Evolutionary conservation across 92 coral and sea anemone genomes (phyloP).

Genomic region (Parazoanthus atlanticus): DNA sequence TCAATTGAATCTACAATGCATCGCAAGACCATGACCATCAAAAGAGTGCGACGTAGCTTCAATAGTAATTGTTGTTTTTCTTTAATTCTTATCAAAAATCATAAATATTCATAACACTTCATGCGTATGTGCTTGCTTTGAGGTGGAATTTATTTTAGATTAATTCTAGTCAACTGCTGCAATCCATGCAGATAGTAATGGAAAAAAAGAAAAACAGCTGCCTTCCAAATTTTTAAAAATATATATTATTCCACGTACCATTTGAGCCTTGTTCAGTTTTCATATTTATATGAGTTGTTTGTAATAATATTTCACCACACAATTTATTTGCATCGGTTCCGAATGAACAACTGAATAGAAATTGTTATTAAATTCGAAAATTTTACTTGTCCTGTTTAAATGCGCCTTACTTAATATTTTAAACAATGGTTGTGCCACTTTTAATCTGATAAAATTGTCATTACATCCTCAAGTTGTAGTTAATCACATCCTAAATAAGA

Average conservation of each 20-base stretch:
- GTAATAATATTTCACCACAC: neutral
- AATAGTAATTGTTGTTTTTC: neutral
- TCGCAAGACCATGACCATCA: no score
- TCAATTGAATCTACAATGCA: no score
- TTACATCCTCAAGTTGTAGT: neutral
- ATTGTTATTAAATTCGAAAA: neutral
- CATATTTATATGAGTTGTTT: no score
- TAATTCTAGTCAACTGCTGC: neutral
- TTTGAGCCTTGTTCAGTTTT: no score
- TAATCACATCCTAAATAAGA: neutral
- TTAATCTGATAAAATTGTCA: constrained; percentile 3
- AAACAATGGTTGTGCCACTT: neutral
- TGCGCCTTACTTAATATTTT: neutral
- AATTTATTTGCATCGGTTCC: neutral
- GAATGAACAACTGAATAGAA: neutral
- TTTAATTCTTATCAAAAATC: neutral
- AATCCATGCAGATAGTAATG: neutral
- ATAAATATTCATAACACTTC: no score
- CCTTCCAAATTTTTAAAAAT: neutral
- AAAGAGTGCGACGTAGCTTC: neutral
- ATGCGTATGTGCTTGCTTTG: neutral
- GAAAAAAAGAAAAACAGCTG: neutral
- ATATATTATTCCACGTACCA: neutral
- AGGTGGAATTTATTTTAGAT: neutral
- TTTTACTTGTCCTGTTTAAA: neutral